Base-by-base conservation (phyloP, 2,888 invertebrate genomes). In the Schrankia costaestrigalis region DNA sequence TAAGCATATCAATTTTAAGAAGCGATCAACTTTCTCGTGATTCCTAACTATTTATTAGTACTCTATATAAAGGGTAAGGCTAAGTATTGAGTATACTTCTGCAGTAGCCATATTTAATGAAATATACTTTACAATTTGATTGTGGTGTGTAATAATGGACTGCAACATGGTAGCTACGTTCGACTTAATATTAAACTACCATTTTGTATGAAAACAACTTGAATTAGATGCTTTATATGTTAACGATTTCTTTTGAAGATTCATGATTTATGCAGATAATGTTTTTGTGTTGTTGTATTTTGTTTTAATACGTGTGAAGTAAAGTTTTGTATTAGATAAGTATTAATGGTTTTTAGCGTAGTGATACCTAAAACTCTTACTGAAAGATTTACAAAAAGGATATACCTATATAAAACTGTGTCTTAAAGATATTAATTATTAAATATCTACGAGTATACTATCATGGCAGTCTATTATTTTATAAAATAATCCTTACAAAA, bases 61-160 rank as follows among this genome's bases (percentile, higher is more conserved):
- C 71, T 68, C 70, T 65, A 78, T 78, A 78, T 79, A 83, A 79
- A 78, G 77, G n/a, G 77, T 66, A 21, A 24, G 14, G 57, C 65
- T 76, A 78, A 76, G 73, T 71, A 77, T 72, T n/a, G n/a, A 73
- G 47, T 41, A 37, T 39, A 57, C 54, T 65, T 48, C 61, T 56
- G 47, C 69, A 59, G 55, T 67, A 66, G 66, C 81, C 78, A 76
- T 86, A 84, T 84, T 87, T 85, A 84, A 81, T 85, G 81, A 83
- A 85, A 87, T 87, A n/a, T 86, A 84, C 86, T 85, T n/a, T 71
- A 79, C 78, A 78, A 78, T 85, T 84, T 86, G 83, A 84, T 80
- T 85, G 83, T 82, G 67, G 62, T 41, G 66, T 56, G 63, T 85
- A 84, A 85, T 83, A 72, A 79, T 71, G 68, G 76, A 69, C 52